Base-by-base conservation (phyloP, 2,113 vertebrate species). In the Cyphomyrus plagiostoma region DNA sequence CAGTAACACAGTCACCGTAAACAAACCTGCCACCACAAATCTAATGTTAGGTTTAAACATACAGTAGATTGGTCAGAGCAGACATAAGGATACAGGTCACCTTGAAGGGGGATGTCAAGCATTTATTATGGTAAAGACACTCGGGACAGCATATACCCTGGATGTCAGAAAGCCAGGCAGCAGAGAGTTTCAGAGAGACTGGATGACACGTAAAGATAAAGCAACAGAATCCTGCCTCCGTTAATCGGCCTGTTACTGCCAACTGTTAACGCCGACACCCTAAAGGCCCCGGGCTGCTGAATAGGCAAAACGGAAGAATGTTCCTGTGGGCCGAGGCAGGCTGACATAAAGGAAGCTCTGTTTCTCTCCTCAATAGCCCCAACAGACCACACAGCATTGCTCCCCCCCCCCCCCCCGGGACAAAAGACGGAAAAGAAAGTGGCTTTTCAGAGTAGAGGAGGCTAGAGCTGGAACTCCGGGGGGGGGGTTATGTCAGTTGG, bases 301-400 rank as follows among this genome's bases (percentile, higher is more conserved):
- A 89, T 93, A 93, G 94, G 93, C 90, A 66, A 90, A 91, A 90
- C 48, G 91, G 92, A 92, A 92, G 90, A 94, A 94, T 93, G 93
- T 92, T 93, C 90, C 93, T 90, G 89, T 92, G 92, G 92, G 93
- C 92, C 91, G 91, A 92, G 91, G 91, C 89, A 88, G 92, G 91
- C 91, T 30, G 62, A 90, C 89, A 95, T 92, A 96, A 96, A 92
- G 94, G 92, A 91, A 91, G 86, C 94, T 95, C 94, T 95, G 95
- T 95, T 93, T 92, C 93, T 91, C 89, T 90, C 90, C 92, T 93
- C 89, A 92, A 83, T 88, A 87, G 88, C 62, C 86, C 91, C 50
- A 92, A 94, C 93, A 95, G 94, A 92, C 89, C 92, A 91, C 92
- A 93, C 95, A 95, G 95, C 94, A 94, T 42, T n/a, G 1, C n/a